Base-by-base conservation (phyloP, 2,888 invertebrate species). In the Ptilodon capucinus region DNA sequence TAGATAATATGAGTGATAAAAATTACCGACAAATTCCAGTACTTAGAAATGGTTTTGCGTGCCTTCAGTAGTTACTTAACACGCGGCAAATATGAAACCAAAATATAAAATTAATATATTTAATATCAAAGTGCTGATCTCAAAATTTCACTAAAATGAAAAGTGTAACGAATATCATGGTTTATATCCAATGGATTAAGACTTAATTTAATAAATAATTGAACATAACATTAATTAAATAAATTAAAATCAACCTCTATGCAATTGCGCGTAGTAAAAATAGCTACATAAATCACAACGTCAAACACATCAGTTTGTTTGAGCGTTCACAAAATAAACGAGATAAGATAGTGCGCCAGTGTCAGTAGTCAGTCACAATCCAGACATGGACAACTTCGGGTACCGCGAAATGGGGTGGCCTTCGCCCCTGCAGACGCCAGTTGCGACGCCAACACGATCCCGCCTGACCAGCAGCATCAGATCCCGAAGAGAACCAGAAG, bases 311-410 rank as follows among this genome's bases (percentile, higher is more conserved):
- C 69, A 71, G 61, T 44, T 64, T 75, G 78, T 76, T 71, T 75
- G 67, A 71, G 74, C 74, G 73, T 59, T 61, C 58, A 58, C 57
- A 71, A 75, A 78, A 77, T 75, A 80, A 75, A 72, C 66, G 44
- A 69, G 90, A 91, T 91, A 88, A 90, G 87, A 89, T 87, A 86
- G 73, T 54, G 59, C 46, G 51, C 48, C 48, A 62, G 48, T 55
- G 48, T 50, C 50, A 48, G 53, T 52, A 57, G 51, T 78, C 81
- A 89, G 87, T 90, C 71, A 71, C 72, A 66, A 54, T 68, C 66
- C 59, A 59, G 68, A 79, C 64, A 88, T 93, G 93, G 93, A 93
- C 85, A 93, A 93, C 91, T 92, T 93, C 75, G 93, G 93, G 68
- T 93, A 93, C 75, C 88, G 90, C 73, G 91, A 91, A 53, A 93